Conservation (phyloP, 2,888 invertebrate species). For the Dasypolia templi region DNA sequence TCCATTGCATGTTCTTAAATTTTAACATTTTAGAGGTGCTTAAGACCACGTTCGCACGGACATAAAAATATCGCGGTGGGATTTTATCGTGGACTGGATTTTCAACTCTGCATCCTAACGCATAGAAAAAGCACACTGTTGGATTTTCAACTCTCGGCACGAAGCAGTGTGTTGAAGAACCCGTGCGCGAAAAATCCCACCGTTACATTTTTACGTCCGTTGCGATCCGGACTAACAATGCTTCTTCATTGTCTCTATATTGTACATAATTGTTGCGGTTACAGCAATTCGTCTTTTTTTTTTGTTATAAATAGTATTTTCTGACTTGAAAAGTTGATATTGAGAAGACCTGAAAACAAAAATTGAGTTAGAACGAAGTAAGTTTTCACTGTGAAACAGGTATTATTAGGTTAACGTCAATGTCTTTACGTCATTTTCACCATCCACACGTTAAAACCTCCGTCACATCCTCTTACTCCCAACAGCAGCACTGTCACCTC, state of each 20-base stretch:
- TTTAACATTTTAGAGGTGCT: background rate
- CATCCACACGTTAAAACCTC: background rate
- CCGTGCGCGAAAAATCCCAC: too few species aligned
- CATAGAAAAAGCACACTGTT: too few species aligned
- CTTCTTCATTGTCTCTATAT: background rate
- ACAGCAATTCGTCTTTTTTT: background rate
- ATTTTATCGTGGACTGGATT: too few species aligned
- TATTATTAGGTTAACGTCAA: background rate
- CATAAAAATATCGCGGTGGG: too few species aligned
- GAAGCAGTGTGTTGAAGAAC: too few species aligned
- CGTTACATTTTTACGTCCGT: too few species aligned
- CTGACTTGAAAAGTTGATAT: background rate
- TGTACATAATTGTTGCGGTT: background rate
- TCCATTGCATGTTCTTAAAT: background rate
- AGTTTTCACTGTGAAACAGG: background rate
- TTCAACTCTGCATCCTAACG: too few species aligned
- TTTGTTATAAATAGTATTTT: background rate
- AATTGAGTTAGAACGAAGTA: background rate
- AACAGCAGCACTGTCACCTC: slow-evolving; percentile 78
- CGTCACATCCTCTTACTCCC: slow-evolving; percentile 73
- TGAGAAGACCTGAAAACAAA: background rate
- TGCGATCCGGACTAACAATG: too few species aligned
- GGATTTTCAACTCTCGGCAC: too few species aligned
- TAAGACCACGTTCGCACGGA: too few species aligned
- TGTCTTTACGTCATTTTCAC: background rate